A percentile compares a stretch with the other conserved stretches of the same genome.
Evolutionary conservation across 2,888 invertebrate genomes (phyloP).

Genomic region (Orthonychiurus folsomi): DNA sequence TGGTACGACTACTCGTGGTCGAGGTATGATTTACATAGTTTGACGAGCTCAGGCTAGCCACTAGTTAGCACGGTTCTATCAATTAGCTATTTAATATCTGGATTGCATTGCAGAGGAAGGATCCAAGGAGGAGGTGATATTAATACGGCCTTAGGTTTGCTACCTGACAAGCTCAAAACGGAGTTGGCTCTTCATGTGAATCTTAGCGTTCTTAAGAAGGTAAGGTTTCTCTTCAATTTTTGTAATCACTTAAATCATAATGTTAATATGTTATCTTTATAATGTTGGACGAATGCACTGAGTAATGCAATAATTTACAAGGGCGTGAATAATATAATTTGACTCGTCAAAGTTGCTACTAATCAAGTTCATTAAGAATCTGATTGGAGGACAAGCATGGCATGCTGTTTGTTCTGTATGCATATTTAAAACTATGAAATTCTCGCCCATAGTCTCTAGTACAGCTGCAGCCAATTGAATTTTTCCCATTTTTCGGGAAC

Average conservation of each 20-base stretch:
- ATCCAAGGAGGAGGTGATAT: constrained; percentile 95
- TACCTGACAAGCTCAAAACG: constrained; percentile 93
- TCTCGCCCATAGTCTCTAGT: too few species aligned
- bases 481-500: too few species aligned
- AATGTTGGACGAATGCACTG: too few species aligned
- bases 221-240: constrained; percentile 43
- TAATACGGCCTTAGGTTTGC: constrained; percentile 80
- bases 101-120: constrained; percentile 57
- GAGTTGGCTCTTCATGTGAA: constrained; percentile 93
- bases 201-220: constrained; percentile 87
- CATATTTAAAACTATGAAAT: too few species aligned
- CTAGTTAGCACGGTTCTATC: constrained; percentile 3
- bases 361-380: too few species aligned
- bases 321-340: too few species aligned
- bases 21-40: constrained; percentile 48
- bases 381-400: too few species aligned
- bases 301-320: too few species aligned
- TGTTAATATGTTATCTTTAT: too few species aligned
- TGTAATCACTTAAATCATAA: neutral
- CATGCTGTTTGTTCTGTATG: too few species aligned
- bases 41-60: neutral
- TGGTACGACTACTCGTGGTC: constrained; percentile 99
- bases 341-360: too few species aligned
- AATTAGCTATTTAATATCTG: neutral
- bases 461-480: too few species aligned